phyloP scores from a whole-genome alignment of 1,140 invertebrate species.

The Drosophila novamexicana region DNA sequence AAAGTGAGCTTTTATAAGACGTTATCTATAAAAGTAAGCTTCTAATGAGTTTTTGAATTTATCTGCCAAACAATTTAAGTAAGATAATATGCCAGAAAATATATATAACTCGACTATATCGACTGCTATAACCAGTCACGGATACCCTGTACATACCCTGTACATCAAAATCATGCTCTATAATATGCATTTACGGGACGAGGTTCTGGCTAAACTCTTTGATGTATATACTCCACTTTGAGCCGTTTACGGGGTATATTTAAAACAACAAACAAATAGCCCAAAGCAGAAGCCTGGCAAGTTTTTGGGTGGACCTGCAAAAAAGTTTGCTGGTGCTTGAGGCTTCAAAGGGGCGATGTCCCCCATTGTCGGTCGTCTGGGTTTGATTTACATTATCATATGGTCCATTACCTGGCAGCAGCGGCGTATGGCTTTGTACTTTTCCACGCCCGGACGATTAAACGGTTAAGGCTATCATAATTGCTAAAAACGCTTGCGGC shows the following conservation, averaged over 20 bases:
- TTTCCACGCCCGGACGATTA: constrained; percentile 20
- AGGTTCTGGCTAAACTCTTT: too few relatives aligned
- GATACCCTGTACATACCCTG: background rate
- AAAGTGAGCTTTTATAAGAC: too few relatives aligned
- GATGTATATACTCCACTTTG: too few relatives aligned
- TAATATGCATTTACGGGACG: too few relatives aligned
- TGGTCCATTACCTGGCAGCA: constrained; percentile 40
- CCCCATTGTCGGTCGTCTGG: constrained; percentile 15
- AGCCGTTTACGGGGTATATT: constrained; percentile 17
- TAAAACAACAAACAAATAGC: constrained; percentile 1
- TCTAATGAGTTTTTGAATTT: too few relatives aligned
- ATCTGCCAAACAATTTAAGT: too few relatives aligned
- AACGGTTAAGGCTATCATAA: constrained; percentile 24
- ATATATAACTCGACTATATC: too few relatives aligned
- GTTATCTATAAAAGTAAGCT: too few relatives aligned
- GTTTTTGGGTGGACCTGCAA: background rate
- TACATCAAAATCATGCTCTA: background rate
- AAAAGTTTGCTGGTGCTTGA: background rate
- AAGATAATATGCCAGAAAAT: too few relatives aligned
- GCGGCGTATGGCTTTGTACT: constrained; percentile 17
- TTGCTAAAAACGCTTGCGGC: constrained; percentile 17
- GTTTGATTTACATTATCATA: constrained; percentile 43
- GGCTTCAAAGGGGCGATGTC: background rate
- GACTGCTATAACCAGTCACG: too few relatives aligned
- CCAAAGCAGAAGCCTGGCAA: background rate